A percentile compares a stretch with the other conserved stretches of the same genome.
Evolutionary conservation across 2,888 invertebrate species (phyloP).

Genomic region (Hipparchia sbordonii): DNA sequence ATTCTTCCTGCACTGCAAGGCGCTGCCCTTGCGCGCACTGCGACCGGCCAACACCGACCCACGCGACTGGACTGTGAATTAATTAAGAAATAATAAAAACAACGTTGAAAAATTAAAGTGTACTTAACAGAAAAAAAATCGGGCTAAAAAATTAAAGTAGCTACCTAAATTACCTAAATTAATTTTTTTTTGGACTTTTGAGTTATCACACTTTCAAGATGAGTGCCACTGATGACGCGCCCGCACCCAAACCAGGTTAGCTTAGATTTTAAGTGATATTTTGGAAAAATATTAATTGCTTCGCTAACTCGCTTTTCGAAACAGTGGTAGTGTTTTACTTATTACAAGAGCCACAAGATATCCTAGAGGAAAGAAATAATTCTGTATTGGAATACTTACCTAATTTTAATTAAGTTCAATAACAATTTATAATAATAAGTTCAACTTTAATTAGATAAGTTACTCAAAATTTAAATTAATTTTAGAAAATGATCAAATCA

Average conservation of each 20-base stretch:
- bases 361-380: too few species aligned
- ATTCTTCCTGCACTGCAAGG: conserved; percentile 42
- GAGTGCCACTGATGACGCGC: conserved; percentile 12
- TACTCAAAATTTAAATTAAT: too few species aligned
- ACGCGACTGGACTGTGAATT: conserved; percentile 26
- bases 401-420: too few species aligned
- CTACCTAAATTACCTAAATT: too few species aligned
- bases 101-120: neutral
- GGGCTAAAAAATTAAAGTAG: neutral
- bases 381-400: too few species aligned
- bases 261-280: neutral
- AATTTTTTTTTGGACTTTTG: neutral
- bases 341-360: too few species aligned
- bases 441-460: too few species aligned
- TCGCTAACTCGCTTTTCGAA: too few species aligned
- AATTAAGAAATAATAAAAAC: neutral
- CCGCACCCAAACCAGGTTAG: conserved; percentile 28
- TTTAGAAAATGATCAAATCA: too few species aligned
- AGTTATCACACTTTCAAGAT: conserved; percentile 13
- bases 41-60: conserved; percentile 5
- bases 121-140: neutral
- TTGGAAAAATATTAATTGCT: neutral
- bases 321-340: too few species aligned
- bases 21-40: conserved; percentile 38
- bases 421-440: too few species aligned